A percentile compares a stretch with the other conserved stretches of the same genome.
Evolutionary conservation across 2,797 vertebrate species (phyloP).

Genomic region (Aldrovandia affinis): DNA sequence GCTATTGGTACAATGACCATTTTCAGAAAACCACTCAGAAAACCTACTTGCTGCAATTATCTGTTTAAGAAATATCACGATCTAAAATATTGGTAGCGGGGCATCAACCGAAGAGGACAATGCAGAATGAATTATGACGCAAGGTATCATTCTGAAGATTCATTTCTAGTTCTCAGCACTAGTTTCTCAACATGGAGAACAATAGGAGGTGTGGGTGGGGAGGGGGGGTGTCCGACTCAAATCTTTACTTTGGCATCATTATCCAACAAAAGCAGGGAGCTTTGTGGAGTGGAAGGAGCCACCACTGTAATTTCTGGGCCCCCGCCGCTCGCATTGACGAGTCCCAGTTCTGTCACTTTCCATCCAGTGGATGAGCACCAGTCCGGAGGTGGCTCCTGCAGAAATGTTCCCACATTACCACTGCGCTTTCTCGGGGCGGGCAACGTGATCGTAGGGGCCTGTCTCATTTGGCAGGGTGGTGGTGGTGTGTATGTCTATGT

Average conservation of each 20-base stretch:
- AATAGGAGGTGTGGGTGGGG: constrained; percentile 8
- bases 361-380: constrained; percentile 46
- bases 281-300: constrained; percentile 38
- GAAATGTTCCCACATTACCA: constrained; percentile 29
- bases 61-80: background rate
- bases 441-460: background rate
- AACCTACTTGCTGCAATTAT: background rate
- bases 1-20: background rate
- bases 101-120: background rate
- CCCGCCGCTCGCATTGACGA: constrained; percentile 30
- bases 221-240: constrained; percentile 17
- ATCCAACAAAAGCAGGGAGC: constrained; percentile 25
- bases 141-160: constrained; percentile 35
- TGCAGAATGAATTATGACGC: background rate
- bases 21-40: background rate
- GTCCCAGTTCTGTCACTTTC: constrained; percentile 67
- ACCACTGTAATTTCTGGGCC: constrained; percentile 20
- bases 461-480: background rate
- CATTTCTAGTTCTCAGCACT: constrained; percentile 17
- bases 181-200: constrained; percentile 16
- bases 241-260: constrained; percentile 39
- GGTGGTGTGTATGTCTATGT: background rate
- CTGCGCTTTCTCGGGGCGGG: background rate
- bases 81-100: background rate
- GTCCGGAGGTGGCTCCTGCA: constrained; percentile 36